Percentiles rank a stretch among this genome's conserved stretches.
phyloP scores from a whole-genome alignment of 1,140 invertebrate species.

The Drosophila lacertosa region DNA sequence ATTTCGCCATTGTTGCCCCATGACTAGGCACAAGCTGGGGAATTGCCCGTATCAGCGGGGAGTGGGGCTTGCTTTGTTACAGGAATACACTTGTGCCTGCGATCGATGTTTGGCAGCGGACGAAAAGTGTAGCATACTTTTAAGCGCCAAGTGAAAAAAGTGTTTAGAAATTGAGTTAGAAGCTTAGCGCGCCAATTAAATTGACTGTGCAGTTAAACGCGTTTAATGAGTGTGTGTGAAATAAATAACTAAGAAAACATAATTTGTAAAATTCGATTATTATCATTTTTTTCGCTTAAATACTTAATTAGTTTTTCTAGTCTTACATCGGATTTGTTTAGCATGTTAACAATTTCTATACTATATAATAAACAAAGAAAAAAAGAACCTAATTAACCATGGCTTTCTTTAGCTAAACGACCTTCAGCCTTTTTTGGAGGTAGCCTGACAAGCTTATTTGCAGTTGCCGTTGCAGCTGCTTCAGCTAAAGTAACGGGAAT shows the following conservation, averaged over 20 bases:
- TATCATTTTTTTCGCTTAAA: no score
- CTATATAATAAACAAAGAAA: no score
- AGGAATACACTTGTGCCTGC: not conserved
- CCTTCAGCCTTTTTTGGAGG: not conserved
- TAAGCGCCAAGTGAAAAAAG: not conserved
- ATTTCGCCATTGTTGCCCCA: slow-evolving; percentile 64
- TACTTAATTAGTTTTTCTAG: no score
- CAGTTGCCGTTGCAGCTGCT: not conserved
- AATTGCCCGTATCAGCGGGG: not conserved
- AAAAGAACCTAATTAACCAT: no score
- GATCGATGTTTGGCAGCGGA: slow-evolving; percentile 9
- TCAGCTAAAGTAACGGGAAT: slow-evolving; percentile 4
- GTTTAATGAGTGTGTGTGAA: not conserved
- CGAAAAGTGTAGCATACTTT: not conserved
- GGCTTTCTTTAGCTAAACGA: not conserved
- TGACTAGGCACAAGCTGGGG: slow-evolving; percentile 20
- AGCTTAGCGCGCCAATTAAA: slow-evolving; percentile 10
- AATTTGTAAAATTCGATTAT: no score
- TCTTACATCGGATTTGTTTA: no score
- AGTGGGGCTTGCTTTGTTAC: no score
- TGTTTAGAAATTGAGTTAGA: not conserved
- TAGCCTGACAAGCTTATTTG: slow-evolving; percentile 41
- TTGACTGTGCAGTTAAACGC: not conserved
- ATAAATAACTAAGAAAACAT: slow-evolving; percentile 6
- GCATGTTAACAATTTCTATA: no score